Evolutionary conservation across 2,797 vertebrate species (phyloP).

Genomic region (Chelidonichthys spinosus): DNA sequence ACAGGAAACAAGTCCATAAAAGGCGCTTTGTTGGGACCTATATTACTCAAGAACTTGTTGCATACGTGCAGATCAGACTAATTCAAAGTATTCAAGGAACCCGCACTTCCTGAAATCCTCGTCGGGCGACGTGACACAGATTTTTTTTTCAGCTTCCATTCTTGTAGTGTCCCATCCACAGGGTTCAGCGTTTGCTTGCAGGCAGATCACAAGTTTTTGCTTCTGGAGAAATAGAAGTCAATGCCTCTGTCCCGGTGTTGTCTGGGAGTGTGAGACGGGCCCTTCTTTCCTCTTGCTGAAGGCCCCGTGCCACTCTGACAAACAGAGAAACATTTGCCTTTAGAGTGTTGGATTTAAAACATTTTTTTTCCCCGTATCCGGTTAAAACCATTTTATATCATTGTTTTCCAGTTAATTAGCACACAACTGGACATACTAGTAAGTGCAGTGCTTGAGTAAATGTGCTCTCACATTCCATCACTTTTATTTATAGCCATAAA

Average conservation of each 20-base stretch:
- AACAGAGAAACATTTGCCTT: not conserved
- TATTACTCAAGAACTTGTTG: conserved; percentile 8
- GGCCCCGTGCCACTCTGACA: conserved; percentile 68
- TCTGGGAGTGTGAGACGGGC: conserved; percentile 70
- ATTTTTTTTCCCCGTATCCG: not conserved
- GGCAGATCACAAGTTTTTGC: conserved; percentile 75
- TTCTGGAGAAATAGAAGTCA: conserved; percentile 88
- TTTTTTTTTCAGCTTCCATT: not conserved
- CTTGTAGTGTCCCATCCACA: not conserved
- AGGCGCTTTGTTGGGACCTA: not conserved
- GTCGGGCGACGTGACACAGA: not conserved
- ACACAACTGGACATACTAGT: not conserved
- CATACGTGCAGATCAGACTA: not conserved
- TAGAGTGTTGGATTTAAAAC: not conserved
- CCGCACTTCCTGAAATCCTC: conserved; percentile 14
- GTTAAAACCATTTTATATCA: not conserved
- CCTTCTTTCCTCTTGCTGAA: conserved; percentile 74
- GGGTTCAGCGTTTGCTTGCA: not conserved
- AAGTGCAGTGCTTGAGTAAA: not conserved
- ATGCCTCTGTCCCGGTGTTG: conserved; percentile 84
- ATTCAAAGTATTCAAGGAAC: not conserved
- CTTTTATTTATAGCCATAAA: not conserved
- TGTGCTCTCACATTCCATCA: not conserved
- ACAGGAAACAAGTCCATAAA: conserved; percentile 22
- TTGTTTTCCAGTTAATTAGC: not conserved